phyloP scores from a whole-genome alignment of 2,888 invertebrate genomes.

The Leptopilina drosophilae region DNA sequence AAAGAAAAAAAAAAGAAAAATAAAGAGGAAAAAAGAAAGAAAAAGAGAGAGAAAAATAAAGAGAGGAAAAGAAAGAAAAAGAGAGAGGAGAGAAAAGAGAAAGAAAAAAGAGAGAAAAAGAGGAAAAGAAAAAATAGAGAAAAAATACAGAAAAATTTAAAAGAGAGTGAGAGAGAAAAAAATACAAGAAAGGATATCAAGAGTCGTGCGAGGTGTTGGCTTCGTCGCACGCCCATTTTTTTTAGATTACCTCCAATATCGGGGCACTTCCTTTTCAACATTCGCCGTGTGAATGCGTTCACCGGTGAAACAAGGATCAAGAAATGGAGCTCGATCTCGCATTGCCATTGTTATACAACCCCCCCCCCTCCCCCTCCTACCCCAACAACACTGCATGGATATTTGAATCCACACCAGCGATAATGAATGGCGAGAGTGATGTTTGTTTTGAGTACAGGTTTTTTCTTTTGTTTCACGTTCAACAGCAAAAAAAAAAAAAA shows the following conservation, averaged over 20 bases:
- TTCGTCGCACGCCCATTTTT: slow-evolving; percentile 61
- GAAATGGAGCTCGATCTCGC: slow-evolving; percentile 62
- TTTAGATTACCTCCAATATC: slow-evolving; percentile 51
- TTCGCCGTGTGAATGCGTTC: slow-evolving; percentile 69
- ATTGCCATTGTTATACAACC: slow-evolving; percentile 59
- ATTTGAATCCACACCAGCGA: slow-evolving; percentile 59
- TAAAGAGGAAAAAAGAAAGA: too few relatives aligned
- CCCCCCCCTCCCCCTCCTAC: too few relatives aligned
- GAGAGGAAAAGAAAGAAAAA: too few relatives aligned
- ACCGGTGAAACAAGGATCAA: slow-evolving; percentile 56
- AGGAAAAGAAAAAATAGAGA: too few relatives aligned
- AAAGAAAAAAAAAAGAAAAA: too few relatives aligned
- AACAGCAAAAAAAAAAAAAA: slow-evolving; percentile 56
- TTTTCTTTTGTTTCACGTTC: slow-evolving; percentile 69
- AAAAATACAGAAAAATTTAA: too few relatives aligned
- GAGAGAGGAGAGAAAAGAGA: too few relatives aligned
- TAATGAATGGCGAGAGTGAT: slow-evolving; percentile 67
- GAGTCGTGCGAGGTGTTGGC: slow-evolving; percentile 64
- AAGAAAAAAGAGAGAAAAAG: too few relatives aligned
- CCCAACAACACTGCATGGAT: slow-evolving; percentile 56
- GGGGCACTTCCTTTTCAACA: slow-evolving; percentile 68
- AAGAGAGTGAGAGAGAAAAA: not conserved
- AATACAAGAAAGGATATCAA: slow-evolving; percentile 36
- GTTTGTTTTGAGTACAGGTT: slow-evolving; percentile 76
- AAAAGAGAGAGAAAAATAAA: too few relatives aligned